A percentile compares a stretch with the other conserved stretches of the same genome.
phyloP scores from a whole-genome alignment of 2,113 vertebrate species.

The Euleptes europaea region DNA sequence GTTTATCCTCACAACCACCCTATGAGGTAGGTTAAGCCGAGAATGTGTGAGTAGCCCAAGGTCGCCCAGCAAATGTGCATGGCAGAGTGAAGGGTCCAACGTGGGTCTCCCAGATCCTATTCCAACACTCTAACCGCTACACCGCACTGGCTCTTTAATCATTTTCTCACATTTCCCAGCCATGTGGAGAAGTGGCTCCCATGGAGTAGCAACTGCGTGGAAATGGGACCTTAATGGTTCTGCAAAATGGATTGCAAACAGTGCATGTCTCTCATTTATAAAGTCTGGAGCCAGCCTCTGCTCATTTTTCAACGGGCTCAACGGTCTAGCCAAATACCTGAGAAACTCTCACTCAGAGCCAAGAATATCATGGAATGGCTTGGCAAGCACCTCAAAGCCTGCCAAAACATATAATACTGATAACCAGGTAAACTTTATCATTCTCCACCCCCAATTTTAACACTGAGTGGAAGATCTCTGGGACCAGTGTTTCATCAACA shows the following conservation, averaged over 20 bases:
- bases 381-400: slow-evolving; percentile 30
- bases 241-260: slow-evolving; percentile 15
- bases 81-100: too few species aligned
- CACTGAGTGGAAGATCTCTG: slow-evolving; percentile 18
- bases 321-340: slow-evolving; percentile 36
- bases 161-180: too few species aligned
- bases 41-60: too few species aligned
- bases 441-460: background rate
- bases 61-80: too few species aligned
- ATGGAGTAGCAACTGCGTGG: background rate
- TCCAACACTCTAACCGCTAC: too few species aligned
- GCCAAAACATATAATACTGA: slow-evolving; percentile 23
- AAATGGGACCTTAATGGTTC: background rate
- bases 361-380: slow-evolving; percentile 39
- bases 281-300: background rate
- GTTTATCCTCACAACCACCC: too few species aligned
- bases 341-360: slow-evolving; percentile 25
- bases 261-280: background rate
- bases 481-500: slow-evolving; percentile 25
- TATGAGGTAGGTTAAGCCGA: too few species aligned
- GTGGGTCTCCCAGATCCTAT: too few species aligned
- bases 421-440: background rate
- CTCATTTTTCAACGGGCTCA: slow-evolving; percentile 27
- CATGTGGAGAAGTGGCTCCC: background rate
- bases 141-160: too few species aligned